Evolutionary conservation across 2,113 vertebrate species (phyloP), one percentile per base, ranked within the genome.

Genomic region (Nothobranchius kuhntae): DNA sequence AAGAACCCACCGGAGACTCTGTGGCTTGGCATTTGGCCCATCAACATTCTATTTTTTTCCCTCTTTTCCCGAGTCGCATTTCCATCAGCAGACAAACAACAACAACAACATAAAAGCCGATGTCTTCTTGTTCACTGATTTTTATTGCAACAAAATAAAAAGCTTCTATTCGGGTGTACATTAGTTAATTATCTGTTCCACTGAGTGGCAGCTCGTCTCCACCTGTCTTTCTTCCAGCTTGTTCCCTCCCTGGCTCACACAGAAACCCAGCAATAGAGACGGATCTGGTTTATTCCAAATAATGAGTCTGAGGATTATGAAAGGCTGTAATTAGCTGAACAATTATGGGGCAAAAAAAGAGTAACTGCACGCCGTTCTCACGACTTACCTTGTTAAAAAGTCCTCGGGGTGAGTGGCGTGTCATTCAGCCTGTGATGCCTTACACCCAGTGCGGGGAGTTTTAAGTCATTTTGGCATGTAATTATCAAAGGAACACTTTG

Each of bases 401-500:
- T 90, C 84, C 78, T 83, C 86, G 80, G 90, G 85, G 89, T 91
- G 90, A 89, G 90, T 80, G 87, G 87, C 87, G 60, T 86, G 85
- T 89, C 89, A 91, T 86, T 88, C 85, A 84, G 84, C 53, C 71
- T 76, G 84, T 63, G 77, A 84, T 71, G 59, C 75, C 81, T 78
- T 83, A 85, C 78, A 85, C 77, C 76, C 82, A 68, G 61, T 38
- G 5, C 61, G 61, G 81, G 80, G 12, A 81, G 82, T 90, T 92
- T 91, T 89, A 89, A 92, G 89, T 90, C 89, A 92, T 88, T 90
- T 89, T 89, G 89, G 87, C 89, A 86, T 91, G 91, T 92, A 90
- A 93, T 91, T 93, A 92, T 91, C 88, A 93, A 91, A 92, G 90
- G 82, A 89, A 82, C 85, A 84, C 74, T 86, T 82, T 77, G 82